These are phyloP conservation scores for Mesitornis unicolor DNA, from an alignment of 2,113 vertebrate genomes.

Conservation along the genomic window DNA sequence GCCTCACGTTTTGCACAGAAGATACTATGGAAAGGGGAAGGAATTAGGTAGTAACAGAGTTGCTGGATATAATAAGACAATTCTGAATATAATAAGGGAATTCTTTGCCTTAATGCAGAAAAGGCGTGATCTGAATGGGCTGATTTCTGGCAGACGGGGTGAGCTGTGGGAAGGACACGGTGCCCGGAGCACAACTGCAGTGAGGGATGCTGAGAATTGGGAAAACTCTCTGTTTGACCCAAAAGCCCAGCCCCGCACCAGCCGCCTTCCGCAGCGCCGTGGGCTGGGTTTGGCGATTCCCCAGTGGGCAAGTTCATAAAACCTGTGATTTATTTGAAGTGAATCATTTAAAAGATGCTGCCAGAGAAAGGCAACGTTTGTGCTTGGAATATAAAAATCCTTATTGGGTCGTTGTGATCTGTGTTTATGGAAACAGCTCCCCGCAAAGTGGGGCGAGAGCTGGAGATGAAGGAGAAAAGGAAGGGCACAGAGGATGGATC, in stretches of 20 bases:
- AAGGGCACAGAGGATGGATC: neutral
- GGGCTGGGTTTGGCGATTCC: neutral
- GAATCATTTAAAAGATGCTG: neutral
- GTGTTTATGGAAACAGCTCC: neutral
- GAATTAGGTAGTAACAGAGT: neutral
- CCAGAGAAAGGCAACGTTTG: neutral
- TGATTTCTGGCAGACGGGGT: neutral
- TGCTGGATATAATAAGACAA: neutral
- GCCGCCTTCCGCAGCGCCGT: neutral
- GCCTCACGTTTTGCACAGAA: neutral
- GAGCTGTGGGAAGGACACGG: fast-evolving
- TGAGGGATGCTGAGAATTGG: neutral
- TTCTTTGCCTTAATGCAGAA: neutral
- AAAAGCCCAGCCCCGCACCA: too few species aligned
- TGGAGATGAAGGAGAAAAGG: neutral
- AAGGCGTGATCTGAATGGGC: neutral
- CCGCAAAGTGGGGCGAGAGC: neutral
- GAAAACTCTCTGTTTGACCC: too few species aligned
- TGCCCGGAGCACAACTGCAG: neutral
- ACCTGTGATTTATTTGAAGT: neutral
- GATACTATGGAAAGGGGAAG: neutral
- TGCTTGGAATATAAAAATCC: neutral
- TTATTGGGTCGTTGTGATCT: neutral
- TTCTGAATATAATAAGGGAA: neutral
- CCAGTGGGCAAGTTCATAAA: neutral